These are phyloP conservation scores for Tiaroga cobitis DNA, from an alignment of 2,797 vertebrate genomes.

Conservation along the genomic window DNA sequence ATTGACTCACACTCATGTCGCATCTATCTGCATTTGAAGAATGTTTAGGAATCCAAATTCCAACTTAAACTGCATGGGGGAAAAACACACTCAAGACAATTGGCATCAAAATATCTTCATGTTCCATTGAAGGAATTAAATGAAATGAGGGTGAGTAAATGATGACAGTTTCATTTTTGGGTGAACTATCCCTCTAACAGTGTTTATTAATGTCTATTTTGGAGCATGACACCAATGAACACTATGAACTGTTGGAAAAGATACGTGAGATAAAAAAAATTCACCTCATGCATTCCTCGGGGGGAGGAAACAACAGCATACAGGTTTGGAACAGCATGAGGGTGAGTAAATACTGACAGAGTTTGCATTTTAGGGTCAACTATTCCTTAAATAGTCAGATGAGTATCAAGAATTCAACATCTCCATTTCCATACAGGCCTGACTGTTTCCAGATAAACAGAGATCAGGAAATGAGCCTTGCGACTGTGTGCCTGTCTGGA, in stretches of 20 bases:
- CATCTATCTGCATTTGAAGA: neutral
- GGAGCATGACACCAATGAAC: neutral
- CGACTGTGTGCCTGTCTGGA: constrained; percentile 36
- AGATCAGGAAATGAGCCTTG: constrained; percentile 71
- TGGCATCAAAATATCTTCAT: neutral
- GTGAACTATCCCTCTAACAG: neutral
- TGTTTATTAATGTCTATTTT: neutral
- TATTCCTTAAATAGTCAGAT: constrained; percentile 34
- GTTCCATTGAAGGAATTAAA: neutral
- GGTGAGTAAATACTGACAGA: neutral
- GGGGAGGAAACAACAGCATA: neutral
- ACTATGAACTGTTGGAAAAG: neutral
- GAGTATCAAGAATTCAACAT: constrained; percentile 46
- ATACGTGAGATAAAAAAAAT: neutral
- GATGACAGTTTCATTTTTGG: no score
- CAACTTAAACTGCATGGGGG: neutral
- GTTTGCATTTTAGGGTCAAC: constrained; percentile 13
- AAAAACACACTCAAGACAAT: neutral
- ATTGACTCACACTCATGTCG: no score
- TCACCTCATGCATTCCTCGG: neutral
- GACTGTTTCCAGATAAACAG: constrained; percentile 64
- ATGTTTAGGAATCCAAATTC: neutral
- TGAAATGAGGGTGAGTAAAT: neutral
- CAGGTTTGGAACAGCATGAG: neutral
- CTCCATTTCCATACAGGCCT: constrained; percentile 59